phyloP scores from a whole-genome alignment of 2,113 vertebrate genomes.

The Silurus glanis region DNA sequence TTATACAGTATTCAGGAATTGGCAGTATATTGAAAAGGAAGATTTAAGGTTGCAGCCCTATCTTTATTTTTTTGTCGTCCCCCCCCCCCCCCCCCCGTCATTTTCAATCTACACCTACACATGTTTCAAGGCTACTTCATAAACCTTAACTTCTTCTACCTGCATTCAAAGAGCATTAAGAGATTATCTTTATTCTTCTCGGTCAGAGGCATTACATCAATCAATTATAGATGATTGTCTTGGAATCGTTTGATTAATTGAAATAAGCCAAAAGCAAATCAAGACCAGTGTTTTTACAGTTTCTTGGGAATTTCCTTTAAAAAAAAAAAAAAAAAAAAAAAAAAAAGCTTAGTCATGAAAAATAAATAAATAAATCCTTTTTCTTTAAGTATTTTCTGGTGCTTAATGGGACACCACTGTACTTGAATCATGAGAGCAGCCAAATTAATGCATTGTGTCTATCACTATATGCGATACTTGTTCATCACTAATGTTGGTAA shows the following conservation, averaged over 20 bases:
- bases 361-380: neutral
- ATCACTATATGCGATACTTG: no score
- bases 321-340: neutral
- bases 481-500: neutral
- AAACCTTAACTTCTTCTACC: neutral
- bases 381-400: neutral
- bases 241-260: neutral
- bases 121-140: conserved; percentile 16
- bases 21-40: neutral
- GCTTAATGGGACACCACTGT: neutral
- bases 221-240: neutral
- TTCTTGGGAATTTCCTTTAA: neutral
- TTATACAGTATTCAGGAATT: neutral
- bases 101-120: neutral
- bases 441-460: neutral
- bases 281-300: neutral
- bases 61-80: neutral
- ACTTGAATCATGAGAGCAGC: neutral
- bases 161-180: neutral
- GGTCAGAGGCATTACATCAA: neutral
- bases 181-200: neutral
- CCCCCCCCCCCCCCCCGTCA: neutral
- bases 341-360: neutral
- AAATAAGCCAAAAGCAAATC: neutral
- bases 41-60: neutral